A percentile compares a stretch with the other conserved stretches of the same genome.
Evolutionary conservation across 2,113 vertebrate species (phyloP).

Genomic region (Rousettus leschenaultii): DNA sequence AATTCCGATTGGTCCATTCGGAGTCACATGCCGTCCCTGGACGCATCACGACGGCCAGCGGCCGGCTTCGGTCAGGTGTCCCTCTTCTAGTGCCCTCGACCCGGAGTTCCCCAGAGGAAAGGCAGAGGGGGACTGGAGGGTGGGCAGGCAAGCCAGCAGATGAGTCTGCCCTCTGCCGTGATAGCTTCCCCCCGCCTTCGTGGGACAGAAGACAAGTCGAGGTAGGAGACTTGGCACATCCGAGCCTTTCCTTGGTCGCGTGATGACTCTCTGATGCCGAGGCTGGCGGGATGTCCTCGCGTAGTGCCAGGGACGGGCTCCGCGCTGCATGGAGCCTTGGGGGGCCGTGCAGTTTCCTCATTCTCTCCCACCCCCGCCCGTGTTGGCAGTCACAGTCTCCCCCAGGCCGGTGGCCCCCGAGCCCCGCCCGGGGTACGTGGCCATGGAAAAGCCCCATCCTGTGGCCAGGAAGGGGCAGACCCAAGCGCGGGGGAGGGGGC

Average conservation of each 20-base stretch:
- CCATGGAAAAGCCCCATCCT: not conserved
- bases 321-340: not conserved
- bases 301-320: not conserved
- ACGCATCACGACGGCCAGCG: not conserved
- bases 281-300: not conserved
- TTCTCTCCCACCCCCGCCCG: not conserved
- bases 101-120: not conserved
- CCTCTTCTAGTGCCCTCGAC: not conserved
- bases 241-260: not conserved
- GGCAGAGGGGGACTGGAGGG: not conserved
- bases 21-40: not conserved
- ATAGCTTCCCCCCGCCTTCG: not conserved
- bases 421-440: not conserved
- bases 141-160: not conserved
- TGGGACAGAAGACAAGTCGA: not conserved
- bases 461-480: slow-evolving; percentile 21
- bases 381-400: not conserved
- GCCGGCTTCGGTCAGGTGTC: not conserved
- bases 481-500: slow-evolving; percentile 32
- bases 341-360: rapidly evolving
- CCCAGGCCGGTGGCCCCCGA: not conserved
- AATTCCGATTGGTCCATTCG: not conserved
- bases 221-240: not conserved
- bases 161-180: not conserved
- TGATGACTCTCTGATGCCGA: not conserved